Percentiles rank a stretch among this genome's conserved stretches.
phyloP scores from a whole-genome alignment of 2,888 invertebrate species.

The Xylophagus ater region DNA sequence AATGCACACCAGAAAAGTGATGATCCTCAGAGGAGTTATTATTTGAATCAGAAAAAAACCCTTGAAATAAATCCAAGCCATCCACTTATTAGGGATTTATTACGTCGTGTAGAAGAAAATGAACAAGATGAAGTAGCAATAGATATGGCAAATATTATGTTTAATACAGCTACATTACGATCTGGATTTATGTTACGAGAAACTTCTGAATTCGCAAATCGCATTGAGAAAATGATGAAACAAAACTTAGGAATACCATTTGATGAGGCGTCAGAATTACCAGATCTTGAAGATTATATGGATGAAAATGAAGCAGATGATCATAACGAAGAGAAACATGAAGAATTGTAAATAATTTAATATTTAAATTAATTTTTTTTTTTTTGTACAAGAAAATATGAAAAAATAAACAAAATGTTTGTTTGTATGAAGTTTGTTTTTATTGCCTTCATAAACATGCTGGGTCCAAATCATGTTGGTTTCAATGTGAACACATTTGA shows the following conservation, averaged over 20 bases:
- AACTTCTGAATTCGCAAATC: conserved; percentile 76
- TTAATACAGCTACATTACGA: conserved; percentile 81
- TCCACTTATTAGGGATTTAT: conserved; percentile 85
- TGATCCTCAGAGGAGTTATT: conserved; percentile 78
- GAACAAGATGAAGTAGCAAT: conserved; percentile 65
- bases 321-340: conserved; percentile 44
- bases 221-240: conserved; percentile 84
- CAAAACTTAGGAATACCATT: conserved; percentile 63
- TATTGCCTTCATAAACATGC: too few species aligned
- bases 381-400: background rate
- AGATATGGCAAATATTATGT: conserved; percentile 80
- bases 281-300: conserved; percentile 40
- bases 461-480: too few species aligned
- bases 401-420: too few species aligned
- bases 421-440: too few species aligned
- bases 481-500: too few species aligned
- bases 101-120: conserved; percentile 69
- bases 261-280: too few species aligned
- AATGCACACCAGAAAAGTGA: conserved; percentile 95
- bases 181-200: conserved; percentile 90
- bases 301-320: conserved; percentile 39
- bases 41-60: conserved; percentile 89
- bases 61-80: conserved; percentile 96
- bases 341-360: conserved; percentile 45
- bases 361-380: conserved; percentile 9